Percentiles rank a stretch among this genome's conserved stretches.
These are phyloP conservation scores for Trissolcus brochymenae DNA, from an alignment of 2,888 invertebrate species.

Conservation along the genomic window DNA sequence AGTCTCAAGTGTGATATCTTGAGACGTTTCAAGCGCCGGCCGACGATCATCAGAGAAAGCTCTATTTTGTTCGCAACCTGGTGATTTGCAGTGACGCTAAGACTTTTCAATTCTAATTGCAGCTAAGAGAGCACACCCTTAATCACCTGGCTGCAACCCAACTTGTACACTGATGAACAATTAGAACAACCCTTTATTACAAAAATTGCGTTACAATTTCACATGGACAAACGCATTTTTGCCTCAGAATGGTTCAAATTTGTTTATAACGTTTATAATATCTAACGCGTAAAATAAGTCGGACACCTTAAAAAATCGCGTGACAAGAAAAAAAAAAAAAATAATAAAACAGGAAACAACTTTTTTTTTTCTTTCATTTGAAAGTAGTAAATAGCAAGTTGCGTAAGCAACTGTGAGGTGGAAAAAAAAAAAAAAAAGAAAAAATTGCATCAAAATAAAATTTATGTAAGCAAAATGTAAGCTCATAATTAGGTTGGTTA, in stretches of 20 bases:
- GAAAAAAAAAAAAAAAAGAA: too few species aligned
- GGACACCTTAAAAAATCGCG: too few species aligned
- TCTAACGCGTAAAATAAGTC: too few species aligned
- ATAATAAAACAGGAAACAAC: too few species aligned
- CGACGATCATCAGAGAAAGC: slow-evolving; percentile 21
- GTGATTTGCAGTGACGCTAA: slow-evolving; percentile 45
- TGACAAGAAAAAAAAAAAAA: too few species aligned
- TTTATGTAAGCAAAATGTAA: slow-evolving; percentile 13
- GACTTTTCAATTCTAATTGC: slow-evolving; percentile 49
- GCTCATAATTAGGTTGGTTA: slow-evolving; percentile 26
- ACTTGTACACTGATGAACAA: too few species aligned
- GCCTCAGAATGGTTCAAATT: too few species aligned
- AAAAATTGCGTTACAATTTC: too few species aligned
- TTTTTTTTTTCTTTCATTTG: not conserved
- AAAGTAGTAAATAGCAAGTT: slow-evolving; percentile 15
- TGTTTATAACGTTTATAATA: too few species aligned
- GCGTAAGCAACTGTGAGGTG: too few species aligned
- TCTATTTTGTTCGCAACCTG: slow-evolving; percentile 24
- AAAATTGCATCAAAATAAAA: slow-evolving; percentile 22
- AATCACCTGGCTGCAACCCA: slow-evolving; percentile 40
- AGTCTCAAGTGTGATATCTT: slow-evolving; percentile 20
- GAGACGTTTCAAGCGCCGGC: slow-evolving; percentile 1
- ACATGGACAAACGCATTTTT: too few species aligned
- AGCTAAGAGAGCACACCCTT: slow-evolving; percentile 28
- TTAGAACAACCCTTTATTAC: too few species aligned